phyloP scores from a whole-genome alignment of 37 sponge, comb jelly and placozoan genomes.

The Dysidea cf. avara region DNA sequence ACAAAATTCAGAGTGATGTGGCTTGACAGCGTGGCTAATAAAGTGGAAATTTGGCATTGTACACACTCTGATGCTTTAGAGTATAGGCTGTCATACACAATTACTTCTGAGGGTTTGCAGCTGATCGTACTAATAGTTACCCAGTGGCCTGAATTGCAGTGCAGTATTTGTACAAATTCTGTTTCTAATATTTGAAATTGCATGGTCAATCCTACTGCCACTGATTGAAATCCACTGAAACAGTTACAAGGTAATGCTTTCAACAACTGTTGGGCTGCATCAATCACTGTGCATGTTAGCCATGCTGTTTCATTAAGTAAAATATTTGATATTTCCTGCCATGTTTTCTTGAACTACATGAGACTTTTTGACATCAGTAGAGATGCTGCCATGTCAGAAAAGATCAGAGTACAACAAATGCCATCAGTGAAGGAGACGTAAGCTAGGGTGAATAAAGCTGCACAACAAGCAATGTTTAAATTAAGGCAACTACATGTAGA shows the following conservation, averaged over 20 bases:
- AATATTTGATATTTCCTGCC: too few relatives aligned
- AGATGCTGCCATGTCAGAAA: too few relatives aligned
- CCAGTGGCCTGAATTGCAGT: slow-evolving; percentile 9
- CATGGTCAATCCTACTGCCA: slow-evolving; percentile 19
- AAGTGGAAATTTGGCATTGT: slow-evolving; percentile 2
- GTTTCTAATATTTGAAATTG: slow-evolving; percentile 16
- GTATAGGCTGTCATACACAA: slow-evolving; percentile 22
- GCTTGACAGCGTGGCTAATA: slow-evolving; percentile 3
- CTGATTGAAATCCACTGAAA: slow-evolving; percentile 33
- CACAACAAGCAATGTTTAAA: too few relatives aligned
- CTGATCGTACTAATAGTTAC: slow-evolving; percentile 21
- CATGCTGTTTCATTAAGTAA: slow-evolving; percentile 10
- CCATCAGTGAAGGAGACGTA: too few relatives aligned
- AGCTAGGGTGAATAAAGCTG: too few relatives aligned
- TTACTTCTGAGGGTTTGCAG: slow-evolving; percentile 3
- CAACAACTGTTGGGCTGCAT: slow-evolving; percentile 30
- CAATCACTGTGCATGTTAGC: slow-evolving; percentile 17
- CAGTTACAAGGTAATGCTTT: too few relatives aligned
- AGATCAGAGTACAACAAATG: too few relatives aligned
- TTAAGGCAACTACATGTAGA: too few relatives aligned
- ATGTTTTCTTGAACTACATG: too few relatives aligned
- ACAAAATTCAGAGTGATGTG: slow-evolving; percentile 24
- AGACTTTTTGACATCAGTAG: too few relatives aligned
- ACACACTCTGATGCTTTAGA: slow-evolving; percentile 2
- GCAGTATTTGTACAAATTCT: slow-evolving; percentile 25